Evolutionary conservation across 1,140 invertebrate species (phyloP).

Genomic region (Heliconius hewitsoni): DNA sequence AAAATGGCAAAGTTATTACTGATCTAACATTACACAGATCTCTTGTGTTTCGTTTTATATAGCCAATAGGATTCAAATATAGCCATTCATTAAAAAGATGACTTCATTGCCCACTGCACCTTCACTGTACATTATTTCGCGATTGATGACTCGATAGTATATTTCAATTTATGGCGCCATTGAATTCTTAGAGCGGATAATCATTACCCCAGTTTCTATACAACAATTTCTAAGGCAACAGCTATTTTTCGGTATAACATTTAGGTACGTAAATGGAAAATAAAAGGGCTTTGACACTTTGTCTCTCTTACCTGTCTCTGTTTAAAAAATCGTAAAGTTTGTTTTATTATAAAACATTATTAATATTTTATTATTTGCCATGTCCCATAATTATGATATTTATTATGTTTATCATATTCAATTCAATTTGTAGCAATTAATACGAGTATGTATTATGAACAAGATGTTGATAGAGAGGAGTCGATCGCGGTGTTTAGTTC

Average conservation of each 20-base stretch:
- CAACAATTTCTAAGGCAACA: conserved; percentile 8
- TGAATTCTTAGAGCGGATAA: conserved; percentile 56
- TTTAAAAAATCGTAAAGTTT: too few species aligned
- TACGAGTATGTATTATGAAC: too few species aligned
- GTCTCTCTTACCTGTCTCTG: too few species aligned
- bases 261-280: not conserved
- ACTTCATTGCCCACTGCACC: conserved; percentile 53
- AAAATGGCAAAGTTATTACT: conserved; percentile 44
- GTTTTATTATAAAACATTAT: too few species aligned
- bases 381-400: too few species aligned
- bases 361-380: too few species aligned
- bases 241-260: not conserved
- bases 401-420: too few species aligned
- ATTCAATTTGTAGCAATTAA: too few species aligned
- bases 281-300: not conserved
- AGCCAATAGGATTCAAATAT: conserved; percentile 35
- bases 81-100: conserved; percentile 43
- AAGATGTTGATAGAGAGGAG: too few species aligned
- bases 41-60: conserved; percentile 27
- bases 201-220: conserved; percentile 64
- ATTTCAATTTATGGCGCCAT: conserved; percentile 73
- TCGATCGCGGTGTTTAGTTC: too few species aligned
- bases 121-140: conserved; percentile 62
- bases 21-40: conserved; percentile 38
- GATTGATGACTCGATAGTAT: conserved; percentile 71